A percentile compares a stretch with the other conserved stretches of the same genome.
Conservation (phyloP, 2,797 vertebrate genomes). For the Cetoscarus ocellatus region DNA sequence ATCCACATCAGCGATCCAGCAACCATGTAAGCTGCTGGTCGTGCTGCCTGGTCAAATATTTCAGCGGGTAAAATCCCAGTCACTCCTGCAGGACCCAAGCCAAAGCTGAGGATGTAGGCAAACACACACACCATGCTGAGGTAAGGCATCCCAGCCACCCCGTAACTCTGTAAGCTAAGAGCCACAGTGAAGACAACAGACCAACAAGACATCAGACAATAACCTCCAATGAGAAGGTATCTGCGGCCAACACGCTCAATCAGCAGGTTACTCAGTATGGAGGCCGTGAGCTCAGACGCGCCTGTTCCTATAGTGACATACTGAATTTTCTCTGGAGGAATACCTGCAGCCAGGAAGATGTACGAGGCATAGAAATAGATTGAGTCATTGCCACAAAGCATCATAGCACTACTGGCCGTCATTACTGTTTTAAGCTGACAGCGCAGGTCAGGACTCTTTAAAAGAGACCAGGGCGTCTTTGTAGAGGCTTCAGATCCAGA, state of each 20-base stretch:
- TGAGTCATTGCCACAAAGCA: slow-evolving; percentile 92
- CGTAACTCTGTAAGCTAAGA: slow-evolving; percentile 83
- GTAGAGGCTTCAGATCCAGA: slow-evolving; percentile 28
- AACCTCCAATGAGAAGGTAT: slow-evolving; percentile 87
- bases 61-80: slow-evolving; percentile 91
- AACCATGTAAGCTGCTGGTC: slow-evolving; percentile 91
- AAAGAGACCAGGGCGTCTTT: slow-evolving; percentile 82
- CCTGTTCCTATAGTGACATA: slow-evolving; percentile 89
- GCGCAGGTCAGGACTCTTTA: slow-evolving; percentile 76
- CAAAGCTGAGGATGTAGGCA: slow-evolving; percentile 93
- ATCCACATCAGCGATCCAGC: slow-evolving; percentile 90
- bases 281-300: slow-evolving; percentile 86
- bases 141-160: slow-evolving; percentile 86
- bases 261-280: slow-evolving; percentile 84
- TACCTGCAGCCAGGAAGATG: slow-evolving; percentile 88
- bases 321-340: slow-evolving; percentile 85
- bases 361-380: slow-evolving; percentile 92
- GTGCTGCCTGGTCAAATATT: slow-evolving; percentile 89
- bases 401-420: slow-evolving; percentile 89
- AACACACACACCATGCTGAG: slow-evolving; percentile 92
- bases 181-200: slow-evolving; percentile 86
- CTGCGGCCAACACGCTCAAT: slow-evolving; percentile 88
- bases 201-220: slow-evolving; percentile 89
- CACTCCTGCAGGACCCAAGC: slow-evolving; percentile 92
- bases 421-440: slow-evolving; percentile 85